phyloP scores from a whole-genome alignment of 2,888 invertebrate genomes.

The Ophion ventricosus region DNA sequence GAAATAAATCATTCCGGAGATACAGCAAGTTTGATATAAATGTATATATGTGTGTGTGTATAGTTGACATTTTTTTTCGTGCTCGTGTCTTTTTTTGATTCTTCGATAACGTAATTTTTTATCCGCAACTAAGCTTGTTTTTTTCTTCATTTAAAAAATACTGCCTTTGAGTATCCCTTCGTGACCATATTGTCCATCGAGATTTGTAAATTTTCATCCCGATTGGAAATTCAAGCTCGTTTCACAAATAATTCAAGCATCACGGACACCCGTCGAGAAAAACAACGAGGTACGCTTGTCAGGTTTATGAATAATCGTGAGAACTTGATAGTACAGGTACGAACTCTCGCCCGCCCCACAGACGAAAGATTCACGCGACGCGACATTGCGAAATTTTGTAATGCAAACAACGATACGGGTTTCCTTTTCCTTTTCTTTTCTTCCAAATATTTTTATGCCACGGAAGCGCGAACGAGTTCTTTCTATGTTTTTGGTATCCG shows the following conservation, averaged over 20 bases:
- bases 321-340: conserved; percentile 58
- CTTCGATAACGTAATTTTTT: background rate
- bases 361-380: conserved; percentile 46
- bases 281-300: background rate
- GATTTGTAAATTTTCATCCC: background rate
- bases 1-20: conserved; percentile 45
- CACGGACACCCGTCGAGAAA: background rate
- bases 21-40: conserved; percentile 14
- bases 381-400: conserved; percentile 39
- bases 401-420: conserved; percentile 41
- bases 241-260: background rate
- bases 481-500: background rate
- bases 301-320: conserved; percentile 62
- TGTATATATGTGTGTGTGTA: background rate
- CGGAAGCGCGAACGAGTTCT: background rate
- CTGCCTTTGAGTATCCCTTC: background rate
- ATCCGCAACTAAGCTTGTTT: background rate
- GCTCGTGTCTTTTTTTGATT: background rate
- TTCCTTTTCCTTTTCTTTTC: conserved; percentile 3
- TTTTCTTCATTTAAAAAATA: background rate
- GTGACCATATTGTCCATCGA: background rate
- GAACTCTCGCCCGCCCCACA: conserved; percentile 43
- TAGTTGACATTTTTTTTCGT: background rate
- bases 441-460: conserved; percentile 26
- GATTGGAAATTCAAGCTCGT: background rate